Conservation (phyloP, 2,797 vertebrate genomes). For the Telmatherina bonti region DNA sequence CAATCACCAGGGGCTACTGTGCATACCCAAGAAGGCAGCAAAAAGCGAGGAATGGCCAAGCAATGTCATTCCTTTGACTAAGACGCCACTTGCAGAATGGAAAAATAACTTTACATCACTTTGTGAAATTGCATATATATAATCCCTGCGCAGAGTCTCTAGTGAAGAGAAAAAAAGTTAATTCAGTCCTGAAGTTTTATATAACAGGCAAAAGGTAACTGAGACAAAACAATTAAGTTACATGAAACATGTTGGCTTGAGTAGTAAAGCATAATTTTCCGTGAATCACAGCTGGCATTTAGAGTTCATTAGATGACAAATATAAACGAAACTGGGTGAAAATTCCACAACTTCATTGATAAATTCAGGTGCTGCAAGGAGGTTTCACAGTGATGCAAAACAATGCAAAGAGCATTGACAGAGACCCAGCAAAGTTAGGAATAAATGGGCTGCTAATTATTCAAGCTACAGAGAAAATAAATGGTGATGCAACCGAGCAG, state of each 20-base stretch:
- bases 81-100: slow-evolving; percentile 41
- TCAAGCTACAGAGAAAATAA: slow-evolving; percentile 50
- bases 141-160: no score
- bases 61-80: slow-evolving; percentile 69
- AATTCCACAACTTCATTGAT: slow-evolving; percentile 7
- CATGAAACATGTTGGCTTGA: slow-evolving; percentile 3
- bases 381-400: slow-evolving; percentile 73
- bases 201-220: slow-evolving; percentile 5
- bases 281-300: slow-evolving; percentile 3
- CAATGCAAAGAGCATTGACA: slow-evolving; percentile 69
- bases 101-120: slow-evolving; percentile 30
- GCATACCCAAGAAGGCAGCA: slow-evolving; percentile 81
- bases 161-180: no score
- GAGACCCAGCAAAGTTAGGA: slow-evolving; percentile 38
- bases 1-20: slow-evolving; percentile 78
- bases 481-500: slow-evolving; percentile 79
- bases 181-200: no score
- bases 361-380: slow-evolving; percentile 18
- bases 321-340: background rate
- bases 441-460: slow-evolving; percentile 55
- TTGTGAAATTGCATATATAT: slow-evolving; percentile 9
- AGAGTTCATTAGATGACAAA: slow-evolving; percentile 36
- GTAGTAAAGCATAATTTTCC: background rate
- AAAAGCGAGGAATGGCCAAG: slow-evolving; percentile 69
- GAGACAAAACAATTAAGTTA: slow-evolving; percentile 1